Evolutionary conservation across 2,113 vertebrate genomes (phyloP), one percentile per base, ranked within the genome.

Genomic region (Pseudorasbora parva): DNA sequence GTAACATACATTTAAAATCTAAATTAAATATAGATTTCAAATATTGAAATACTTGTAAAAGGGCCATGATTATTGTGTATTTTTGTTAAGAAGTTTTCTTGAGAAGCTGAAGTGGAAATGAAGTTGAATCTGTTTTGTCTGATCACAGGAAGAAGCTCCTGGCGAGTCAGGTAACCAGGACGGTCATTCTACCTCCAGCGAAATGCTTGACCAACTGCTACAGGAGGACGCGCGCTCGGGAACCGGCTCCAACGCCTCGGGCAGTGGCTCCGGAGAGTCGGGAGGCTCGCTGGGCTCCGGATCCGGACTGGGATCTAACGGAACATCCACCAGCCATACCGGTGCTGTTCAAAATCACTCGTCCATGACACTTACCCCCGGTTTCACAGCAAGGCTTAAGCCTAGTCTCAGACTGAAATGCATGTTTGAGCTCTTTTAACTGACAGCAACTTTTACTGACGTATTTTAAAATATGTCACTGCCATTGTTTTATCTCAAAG

Each of bases 221-320:
- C 94, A 88, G 0, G 84, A 93, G 83, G 94, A 93, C 8, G 92
- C 94, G 23, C 92, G 89, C 15, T 93, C 88, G 1, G 92, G 93
- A 73, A 89, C 93, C 0, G 90, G 92, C 23, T 96, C 95, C n/a
- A 93, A 94, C 25, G 92, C 90, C 1, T 93, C 95, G n/a, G 95
- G 93, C 78, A 94, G 91, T 10, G 91, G 92, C 66, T 92, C 92
- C 30, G 94, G 93, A 33, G 93, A 94, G 84, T 91, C 92, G 12
- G 90, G 92, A 73, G 88, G 83, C 30, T 94, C 94, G 7, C 87
- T 93, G 49, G 87, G 90, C 25, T 93, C 93, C 6, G 86, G 92
- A 2, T 88, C 87, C 2, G 62, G 85, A 3, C 91, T 88, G 8
- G 90, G 86, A 49, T 94, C 92, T 81, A 93, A 91, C 3, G 86